These are phyloP conservation scores for Drosophila neonasuta DNA, from an alignment of 2,888 invertebrate genomes.

Conservation along the genomic window DNA sequence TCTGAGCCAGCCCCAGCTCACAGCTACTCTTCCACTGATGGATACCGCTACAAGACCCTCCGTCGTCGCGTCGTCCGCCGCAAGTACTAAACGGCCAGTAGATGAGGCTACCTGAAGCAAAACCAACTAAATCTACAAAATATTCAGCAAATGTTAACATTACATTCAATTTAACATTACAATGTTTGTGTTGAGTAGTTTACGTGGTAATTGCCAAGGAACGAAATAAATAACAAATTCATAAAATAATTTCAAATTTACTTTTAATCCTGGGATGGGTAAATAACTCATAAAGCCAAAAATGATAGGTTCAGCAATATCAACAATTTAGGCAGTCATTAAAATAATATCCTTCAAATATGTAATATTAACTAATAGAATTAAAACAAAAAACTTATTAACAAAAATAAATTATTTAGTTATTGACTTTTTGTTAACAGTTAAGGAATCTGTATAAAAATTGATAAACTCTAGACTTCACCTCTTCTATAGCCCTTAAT, in stretches of 20 bases:
- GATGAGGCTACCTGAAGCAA: constrained; percentile 50
- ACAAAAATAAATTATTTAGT: too few relatives aligned
- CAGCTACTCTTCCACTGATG: constrained; percentile 75
- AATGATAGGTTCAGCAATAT: too few relatives aligned
- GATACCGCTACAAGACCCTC: constrained; percentile 80
- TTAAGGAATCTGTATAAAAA: too few relatives aligned
- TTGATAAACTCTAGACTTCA: too few relatives aligned
- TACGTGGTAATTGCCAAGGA: constrained; percentile 52
- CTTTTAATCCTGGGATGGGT: background rate
- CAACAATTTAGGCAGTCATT: too few relatives aligned
- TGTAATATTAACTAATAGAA: too few relatives aligned
- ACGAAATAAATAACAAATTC: constrained; percentile 48
- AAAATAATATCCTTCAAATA: too few relatives aligned
- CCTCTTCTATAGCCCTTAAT: too few relatives aligned
- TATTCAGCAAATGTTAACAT: constrained; percentile 29
- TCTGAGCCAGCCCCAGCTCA: constrained; percentile 69
- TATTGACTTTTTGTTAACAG: too few relatives aligned
- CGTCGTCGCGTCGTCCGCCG: constrained; percentile 76
- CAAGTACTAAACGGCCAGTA: constrained; percentile 57
- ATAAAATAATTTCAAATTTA: constrained; percentile 12
- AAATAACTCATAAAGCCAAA: background rate
- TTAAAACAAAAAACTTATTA: too few relatives aligned
- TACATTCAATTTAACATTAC: constrained; percentile 17
- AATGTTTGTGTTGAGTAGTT: constrained; percentile 34
- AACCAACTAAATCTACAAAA: constrained; percentile 15